phyloP scores from a whole-genome alignment of 2,113 vertebrate species.

The Gambusia affinis region DNA sequence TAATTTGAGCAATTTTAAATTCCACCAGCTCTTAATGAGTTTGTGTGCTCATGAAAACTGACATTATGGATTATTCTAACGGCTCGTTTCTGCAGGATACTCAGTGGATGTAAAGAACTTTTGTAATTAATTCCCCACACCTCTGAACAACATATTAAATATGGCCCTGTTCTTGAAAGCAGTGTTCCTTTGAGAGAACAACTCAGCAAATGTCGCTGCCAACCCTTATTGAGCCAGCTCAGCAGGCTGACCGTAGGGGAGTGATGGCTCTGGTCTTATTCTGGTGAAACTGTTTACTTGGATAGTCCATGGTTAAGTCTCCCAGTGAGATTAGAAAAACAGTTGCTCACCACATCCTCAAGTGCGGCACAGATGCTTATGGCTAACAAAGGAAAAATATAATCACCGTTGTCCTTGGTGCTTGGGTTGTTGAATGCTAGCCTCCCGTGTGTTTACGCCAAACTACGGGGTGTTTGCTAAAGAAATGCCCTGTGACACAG shows the following conservation, averaged over 20 bases:
- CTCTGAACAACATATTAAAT: too few species aligned
- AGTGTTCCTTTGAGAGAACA: conserved; percentile 39
- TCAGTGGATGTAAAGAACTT: too few species aligned
- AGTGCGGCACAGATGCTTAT: conserved; percentile 29
- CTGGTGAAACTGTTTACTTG: conserved; percentile 35
- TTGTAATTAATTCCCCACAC: too few species aligned
- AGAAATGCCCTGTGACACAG: neutral
- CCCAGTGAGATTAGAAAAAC: conserved; percentile 20
- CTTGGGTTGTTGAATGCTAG: conserved; percentile 16
- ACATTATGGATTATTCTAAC: too few species aligned
- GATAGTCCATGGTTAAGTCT: conserved; percentile 20
- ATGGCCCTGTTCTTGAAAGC: conserved; percentile 30
- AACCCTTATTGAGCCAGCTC: neutral
- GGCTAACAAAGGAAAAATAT: conserved; percentile 30
- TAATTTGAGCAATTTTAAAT: too few species aligned
- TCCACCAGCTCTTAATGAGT: too few species aligned
- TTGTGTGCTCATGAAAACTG: too few species aligned
- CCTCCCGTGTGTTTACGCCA: conserved; percentile 32
- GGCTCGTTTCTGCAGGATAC: too few species aligned
- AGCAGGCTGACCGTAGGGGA: conserved; percentile 8
- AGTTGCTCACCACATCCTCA: conserved; percentile 39
- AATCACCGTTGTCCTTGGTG: conserved; percentile 28
- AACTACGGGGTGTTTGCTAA: neutral
- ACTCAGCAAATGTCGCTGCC: conserved; percentile 16
- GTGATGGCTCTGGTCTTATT: conserved; percentile 20